Evolutionary conservation across 1,140 invertebrate genomes (phyloP), one percentile per base, ranked within the genome.

Genomic region (Helicoverpa zea): DNA sequence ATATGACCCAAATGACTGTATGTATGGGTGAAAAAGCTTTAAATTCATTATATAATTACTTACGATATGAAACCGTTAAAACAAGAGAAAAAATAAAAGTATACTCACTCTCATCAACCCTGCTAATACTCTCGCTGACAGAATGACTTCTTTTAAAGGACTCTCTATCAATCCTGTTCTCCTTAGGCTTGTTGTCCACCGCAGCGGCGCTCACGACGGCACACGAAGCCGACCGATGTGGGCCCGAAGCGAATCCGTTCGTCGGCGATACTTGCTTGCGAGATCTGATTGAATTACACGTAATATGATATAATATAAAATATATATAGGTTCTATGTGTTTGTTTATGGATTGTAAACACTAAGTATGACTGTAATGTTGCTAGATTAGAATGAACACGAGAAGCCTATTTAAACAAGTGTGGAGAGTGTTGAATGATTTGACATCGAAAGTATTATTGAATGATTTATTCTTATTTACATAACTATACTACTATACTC

Each of bases 111-210:
- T 94, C 92, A 81, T 95, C 93, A 13, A 93, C 89, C 87, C 92
- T 87, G 86, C 92, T 94, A 83, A 95, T 95, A 75, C 88, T 93
- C 78, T 95, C 94, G 84, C 95, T 95, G 59, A 95, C 95, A 3
- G 95, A 96, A 81, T 95, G 95, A 81, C 96, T 96, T 59, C 96
- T 88, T 59, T 95, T 96, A 86, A 96, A 96, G 59, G 89, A 94
- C 83, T 92, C 87, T 2, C 90, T 82, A 84, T 95, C 93, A 80
- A 90, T 74, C 18, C 85, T 84, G 0, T 80, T 81, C 0, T 78
- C 89, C 54, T 90, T 91, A 7, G 88, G 90, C 64, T 91, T 92
- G 30, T 68, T 59, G 58, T 95, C 94, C 12, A 91, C 93, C 3
- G 90, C 93, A 4, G 92, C 91, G 7, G 92, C 90, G 73, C 89